These are phyloP conservation scores for Trinorchestia longiramus DNA, from an alignment of 1,140 invertebrate genomes.

Conservation along the genomic window DNA sequence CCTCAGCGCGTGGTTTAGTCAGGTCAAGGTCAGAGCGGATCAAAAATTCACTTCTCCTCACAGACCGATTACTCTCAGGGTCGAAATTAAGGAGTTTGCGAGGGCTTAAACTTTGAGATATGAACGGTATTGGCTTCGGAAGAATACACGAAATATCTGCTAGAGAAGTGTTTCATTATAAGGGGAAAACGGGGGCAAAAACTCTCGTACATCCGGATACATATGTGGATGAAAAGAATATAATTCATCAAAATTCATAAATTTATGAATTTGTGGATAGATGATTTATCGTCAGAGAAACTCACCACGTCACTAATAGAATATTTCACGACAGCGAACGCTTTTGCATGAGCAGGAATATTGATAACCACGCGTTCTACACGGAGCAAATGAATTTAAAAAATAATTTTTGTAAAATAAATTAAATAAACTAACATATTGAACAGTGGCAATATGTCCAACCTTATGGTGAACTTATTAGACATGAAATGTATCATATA, in stretches of 20 bases:
- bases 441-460: too few relatives aligned
- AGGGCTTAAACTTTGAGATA: background rate
- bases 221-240: background rate
- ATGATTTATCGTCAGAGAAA: background rate
- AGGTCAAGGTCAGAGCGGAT: background rate
- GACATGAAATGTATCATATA: too few relatives aligned
- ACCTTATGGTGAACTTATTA: too few relatives aligned
- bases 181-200: background rate
- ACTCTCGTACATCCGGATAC: background rate
- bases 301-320: background rate
- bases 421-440: too few relatives aligned
- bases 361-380: too few relatives aligned
- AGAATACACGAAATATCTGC: background rate
- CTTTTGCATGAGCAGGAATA: too few relatives aligned
- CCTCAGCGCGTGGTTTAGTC: background rate
- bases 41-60: background rate
- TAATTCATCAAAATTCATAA: too few relatives aligned
- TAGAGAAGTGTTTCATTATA: background rate
- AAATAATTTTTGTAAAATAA: too few relatives aligned
- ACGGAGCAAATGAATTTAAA: too few relatives aligned
- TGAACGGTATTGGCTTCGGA: background rate
- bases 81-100: background rate
- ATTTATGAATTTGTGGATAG: background rate
- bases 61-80: background rate
- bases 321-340: background rate